phyloP scores from a whole-genome alignment of 53 echinoderm and acorn worm species.

The Pentamera pediparva region DNA sequence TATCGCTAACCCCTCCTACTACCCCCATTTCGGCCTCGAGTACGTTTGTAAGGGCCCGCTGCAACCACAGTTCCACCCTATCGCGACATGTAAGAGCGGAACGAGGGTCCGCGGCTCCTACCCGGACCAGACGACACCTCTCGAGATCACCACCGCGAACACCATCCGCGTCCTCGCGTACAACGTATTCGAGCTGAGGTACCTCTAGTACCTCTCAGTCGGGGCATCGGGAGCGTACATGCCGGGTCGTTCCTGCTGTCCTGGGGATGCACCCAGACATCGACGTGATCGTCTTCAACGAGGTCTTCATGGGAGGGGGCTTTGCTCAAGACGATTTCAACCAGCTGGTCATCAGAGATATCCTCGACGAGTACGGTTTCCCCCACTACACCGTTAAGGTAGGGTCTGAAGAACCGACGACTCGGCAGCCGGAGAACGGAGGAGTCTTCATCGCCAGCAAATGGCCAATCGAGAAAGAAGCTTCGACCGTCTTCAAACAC shows the following conservation, averaged over 20 bases:
- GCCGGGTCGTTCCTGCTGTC: constrained; percentile 51
- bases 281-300: constrained; percentile 83
- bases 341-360: constrained; percentile 50
- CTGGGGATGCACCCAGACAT: constrained; percentile 57
- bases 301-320: constrained; percentile 90
- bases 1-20: constrained; percentile 38
- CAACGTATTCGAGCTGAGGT: constrained; percentile 74
- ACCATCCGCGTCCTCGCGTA: constrained; percentile 57
- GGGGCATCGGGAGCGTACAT: constrained; percentile 82
- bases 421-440: constrained; percentile 61
- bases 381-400: constrained; percentile 63
- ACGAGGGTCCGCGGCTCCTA: constrained; percentile 57
- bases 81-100: constrained; percentile 42
- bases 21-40: constrained; percentile 63
- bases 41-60: constrained; percentile 54
- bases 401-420: constrained; percentile 21
- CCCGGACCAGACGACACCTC: constrained; percentile 36
- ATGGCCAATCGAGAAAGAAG: constrained; percentile 70
- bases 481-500: constrained; percentile 41
- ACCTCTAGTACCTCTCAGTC: constrained; percentile 61
- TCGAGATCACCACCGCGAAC: constrained; percentile 43
- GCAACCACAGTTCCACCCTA: not conserved
- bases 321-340: constrained; percentile 43
- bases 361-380: constrained; percentile 66
- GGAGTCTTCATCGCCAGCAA: constrained; percentile 79